phyloP scores from a whole-genome alignment of 2,888 invertebrate genomes.

The Teleiodes luculella region DNA sequence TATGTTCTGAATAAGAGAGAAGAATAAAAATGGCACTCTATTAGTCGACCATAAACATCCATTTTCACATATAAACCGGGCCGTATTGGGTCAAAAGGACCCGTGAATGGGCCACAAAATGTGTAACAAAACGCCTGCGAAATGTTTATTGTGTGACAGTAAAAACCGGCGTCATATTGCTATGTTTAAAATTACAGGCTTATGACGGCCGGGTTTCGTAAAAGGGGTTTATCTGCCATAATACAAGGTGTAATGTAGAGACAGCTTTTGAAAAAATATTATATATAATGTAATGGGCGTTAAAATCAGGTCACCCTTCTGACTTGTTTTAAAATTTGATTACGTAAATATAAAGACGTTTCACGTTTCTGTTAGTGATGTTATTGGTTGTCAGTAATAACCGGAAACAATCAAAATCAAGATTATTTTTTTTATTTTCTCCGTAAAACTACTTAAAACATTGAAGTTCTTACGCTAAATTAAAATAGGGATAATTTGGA shows the following conservation, averaged over 20 bases:
- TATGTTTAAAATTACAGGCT: background rate
- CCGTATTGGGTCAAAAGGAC: background rate
- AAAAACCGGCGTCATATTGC: constrained; percentile 8
- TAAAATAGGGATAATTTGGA: too few relatives aligned
- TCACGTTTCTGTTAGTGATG: too few relatives aligned
- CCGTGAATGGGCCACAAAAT: constrained; percentile 12
- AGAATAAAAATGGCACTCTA: background rate
- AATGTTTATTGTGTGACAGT: constrained; percentile 11
- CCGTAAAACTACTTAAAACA: too few relatives aligned
- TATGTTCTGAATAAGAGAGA: background rate
- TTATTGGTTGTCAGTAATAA: too few relatives aligned
- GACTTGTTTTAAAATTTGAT: too few relatives aligned
- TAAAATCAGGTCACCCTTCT: too few relatives aligned
- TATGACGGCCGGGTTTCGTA: background rate
- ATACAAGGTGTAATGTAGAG: background rate
- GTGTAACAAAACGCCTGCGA: constrained; percentile 7
- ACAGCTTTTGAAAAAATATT: background rate
- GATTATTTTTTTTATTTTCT: too few relatives aligned
- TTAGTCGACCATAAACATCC: background rate
- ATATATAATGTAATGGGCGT: too few relatives aligned
- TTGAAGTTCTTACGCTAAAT: too few relatives aligned
- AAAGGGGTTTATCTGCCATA: background rate
- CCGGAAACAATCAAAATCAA: too few relatives aligned
- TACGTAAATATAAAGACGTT: too few relatives aligned
- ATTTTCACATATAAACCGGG: background rate